phyloP scores from a whole-genome alignment of 2,888 invertebrate genomes.

The Tromatobia lineatoria region DNA sequence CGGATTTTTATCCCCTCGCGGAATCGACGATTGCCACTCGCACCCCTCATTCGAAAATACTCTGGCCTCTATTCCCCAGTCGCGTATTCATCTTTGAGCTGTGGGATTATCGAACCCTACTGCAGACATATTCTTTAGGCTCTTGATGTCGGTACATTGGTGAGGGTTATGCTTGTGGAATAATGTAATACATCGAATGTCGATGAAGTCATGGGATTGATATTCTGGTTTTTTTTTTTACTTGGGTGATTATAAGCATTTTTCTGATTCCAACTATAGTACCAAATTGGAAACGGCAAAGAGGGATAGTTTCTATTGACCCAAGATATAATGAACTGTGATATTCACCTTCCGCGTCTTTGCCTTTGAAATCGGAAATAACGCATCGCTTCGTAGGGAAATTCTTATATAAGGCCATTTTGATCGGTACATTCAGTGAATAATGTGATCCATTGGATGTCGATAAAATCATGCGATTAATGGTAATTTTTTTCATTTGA shows the following conservation, averaged over 20 bases:
- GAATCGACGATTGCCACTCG: conserved; percentile 4
- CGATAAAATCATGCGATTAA: too few species aligned
- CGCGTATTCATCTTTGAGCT: conserved; percentile 20
- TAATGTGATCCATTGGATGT: too few species aligned
- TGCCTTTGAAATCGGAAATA: neutral
- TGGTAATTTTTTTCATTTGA: too few species aligned
- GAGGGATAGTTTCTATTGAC: neutral
- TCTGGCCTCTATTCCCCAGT: neutral
- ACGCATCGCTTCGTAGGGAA: neutral
- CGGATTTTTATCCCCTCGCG: conserved; percentile 11
- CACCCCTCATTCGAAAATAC: neutral
- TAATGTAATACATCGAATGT: neutral
- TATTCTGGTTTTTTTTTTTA: neutral
- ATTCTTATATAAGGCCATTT: neutral
- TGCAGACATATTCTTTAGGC: neutral
- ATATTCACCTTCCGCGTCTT: neutral
- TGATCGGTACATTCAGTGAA: too few species aligned
- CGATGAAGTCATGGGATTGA: neutral
- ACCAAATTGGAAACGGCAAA: neutral
- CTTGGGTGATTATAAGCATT: neutral
- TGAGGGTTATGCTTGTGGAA: neutral
- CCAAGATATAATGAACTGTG: neutral
- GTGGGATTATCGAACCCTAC: conserved; percentile 9
- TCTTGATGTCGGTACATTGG: neutral
- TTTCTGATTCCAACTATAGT: too few species aligned